phyloP scores from a whole-genome alignment of 2,113 vertebrate species.

The Myotis lucifugus region DNA sequence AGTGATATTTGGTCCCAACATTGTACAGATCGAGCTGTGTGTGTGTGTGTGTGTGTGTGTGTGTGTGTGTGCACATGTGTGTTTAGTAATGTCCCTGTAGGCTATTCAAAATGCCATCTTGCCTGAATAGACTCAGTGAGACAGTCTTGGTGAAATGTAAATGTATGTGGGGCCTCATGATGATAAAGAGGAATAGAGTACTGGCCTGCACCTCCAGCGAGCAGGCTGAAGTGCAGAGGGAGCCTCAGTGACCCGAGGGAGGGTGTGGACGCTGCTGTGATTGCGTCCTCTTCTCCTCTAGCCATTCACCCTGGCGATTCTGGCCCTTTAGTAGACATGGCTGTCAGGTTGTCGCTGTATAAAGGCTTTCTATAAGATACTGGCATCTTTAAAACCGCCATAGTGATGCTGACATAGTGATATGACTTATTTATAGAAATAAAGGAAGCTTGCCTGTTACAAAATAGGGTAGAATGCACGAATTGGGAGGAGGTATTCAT shows the following conservation, averaged over 20 bases:
- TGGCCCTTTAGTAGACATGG: background rate
- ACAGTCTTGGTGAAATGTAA: background rate
- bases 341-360: slow-evolving; percentile 45
- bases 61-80: background rate
- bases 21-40: background rate
- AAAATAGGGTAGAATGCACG: background rate
- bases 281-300: background rate
- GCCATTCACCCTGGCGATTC: background rate
- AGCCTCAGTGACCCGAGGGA: background rate
- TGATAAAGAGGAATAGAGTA: background rate
- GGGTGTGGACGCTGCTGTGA: background rate
- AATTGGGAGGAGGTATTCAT: background rate
- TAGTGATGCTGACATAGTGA: slow-evolving; percentile 22
- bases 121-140: background rate
- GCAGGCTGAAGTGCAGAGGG: background rate
- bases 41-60: background rate
- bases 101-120: background rate
- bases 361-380: slow-evolving; percentile 11
- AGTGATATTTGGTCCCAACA: background rate
- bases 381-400: slow-evolving; percentile 50
- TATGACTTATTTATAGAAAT: slow-evolving; percentile 59
- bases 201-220: background rate
- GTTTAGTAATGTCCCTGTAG: background rate
- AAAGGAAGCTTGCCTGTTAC: slow-evolving; percentile 45
- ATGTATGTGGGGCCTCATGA: background rate